Conservation (phyloP, 1,140 invertebrate species). For the Stegodyphus dumicola region DNA sequence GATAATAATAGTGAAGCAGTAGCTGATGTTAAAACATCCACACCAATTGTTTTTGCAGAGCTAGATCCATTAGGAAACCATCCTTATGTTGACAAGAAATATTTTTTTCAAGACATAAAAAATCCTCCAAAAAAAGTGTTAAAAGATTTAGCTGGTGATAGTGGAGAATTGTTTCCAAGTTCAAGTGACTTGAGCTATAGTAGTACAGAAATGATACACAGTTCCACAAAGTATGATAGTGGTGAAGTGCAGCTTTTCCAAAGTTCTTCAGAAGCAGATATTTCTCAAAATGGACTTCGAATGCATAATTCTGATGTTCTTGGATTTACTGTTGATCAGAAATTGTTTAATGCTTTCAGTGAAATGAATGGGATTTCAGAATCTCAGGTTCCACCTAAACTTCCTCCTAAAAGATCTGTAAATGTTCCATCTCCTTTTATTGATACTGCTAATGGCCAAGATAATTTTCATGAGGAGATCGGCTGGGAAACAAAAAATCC, state of each 20-base stretch:
- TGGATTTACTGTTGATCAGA: neutral
- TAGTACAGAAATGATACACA: too few relatives aligned
- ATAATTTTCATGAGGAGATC: neutral
- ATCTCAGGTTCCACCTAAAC: conserved; percentile 7
- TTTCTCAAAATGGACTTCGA: neutral
- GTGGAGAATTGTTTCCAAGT: conserved; percentile 1
- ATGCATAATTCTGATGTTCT: neutral
- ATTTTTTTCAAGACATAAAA: conserved; percentile 93
- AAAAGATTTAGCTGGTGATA: conserved; percentile 78
- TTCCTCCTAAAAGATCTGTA: conserved; percentile 5
- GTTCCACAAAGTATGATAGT: neutral
- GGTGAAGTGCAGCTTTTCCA: neutral
- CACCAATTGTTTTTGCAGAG: conserved; percentile 84
- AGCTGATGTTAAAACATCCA: conserved; percentile 67
- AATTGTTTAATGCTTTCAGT: too few relatives aligned
- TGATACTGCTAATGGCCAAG: too few relatives aligned
- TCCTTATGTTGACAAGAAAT: conserved; percentile 93
- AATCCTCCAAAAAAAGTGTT: conserved; percentile 90
- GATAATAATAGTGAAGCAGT: neutral
- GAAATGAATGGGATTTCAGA: neutral
- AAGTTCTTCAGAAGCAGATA: neutral
- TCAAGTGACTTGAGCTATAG: too few relatives aligned
- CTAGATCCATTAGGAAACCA: conserved; percentile 88
- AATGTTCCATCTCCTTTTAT: neutral
- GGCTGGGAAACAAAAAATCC: conserved; percentile 23